Base-by-base conservation (phyloP, 2,888 invertebrate species). In the Ichneumon xanthorius region DNA sequence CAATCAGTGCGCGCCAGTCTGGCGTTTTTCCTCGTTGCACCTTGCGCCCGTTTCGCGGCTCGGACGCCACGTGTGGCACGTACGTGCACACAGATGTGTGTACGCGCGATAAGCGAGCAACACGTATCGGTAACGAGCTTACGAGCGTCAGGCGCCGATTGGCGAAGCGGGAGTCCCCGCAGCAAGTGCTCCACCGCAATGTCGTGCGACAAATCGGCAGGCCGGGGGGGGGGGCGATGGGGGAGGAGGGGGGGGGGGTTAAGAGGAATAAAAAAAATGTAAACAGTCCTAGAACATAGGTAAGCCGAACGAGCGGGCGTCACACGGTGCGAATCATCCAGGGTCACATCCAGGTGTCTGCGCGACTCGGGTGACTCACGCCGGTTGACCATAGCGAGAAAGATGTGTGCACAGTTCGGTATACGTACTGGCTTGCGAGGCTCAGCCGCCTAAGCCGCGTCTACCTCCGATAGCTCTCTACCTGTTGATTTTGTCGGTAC, bases 341-440 rank as follows among this genome's bases (percentile, higher is more conserved):
- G 88, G 88, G 88, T 88, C 88, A 87, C 70, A 79, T 87, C 86
- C 87, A 88, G 87, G 86, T 88, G 87, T 86, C 85, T 81, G 79
- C 84, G 86, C 75, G 82, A 48, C 71, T 78, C 80, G 19, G 76
- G 79, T 82, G 79, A 84, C 80, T 84, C 86, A 85, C 73, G 72
- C 71, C 65, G 67, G 70, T 83, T 84, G 79, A 83, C 77, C 81
- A 76, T 88, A 84, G 79, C 71, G 73, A 83, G 65, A 78, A 40
- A 70, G 63, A 80, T 76, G 65, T 77, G 61, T 55, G 45, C 9
- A 14, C 30, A 40, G 14, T n/a, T 22, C 48, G 30, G 40, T 76
- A 45, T 50, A 53, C 65, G 40, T 26, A 76, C 65, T 48, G 78
- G 50, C 71, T 75, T 67, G 75, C 82, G 71, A 58, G 75, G 48